Conservation (phyloP, 2,888 invertebrate genomes). For the Caenorhabditis angaria region DNA sequence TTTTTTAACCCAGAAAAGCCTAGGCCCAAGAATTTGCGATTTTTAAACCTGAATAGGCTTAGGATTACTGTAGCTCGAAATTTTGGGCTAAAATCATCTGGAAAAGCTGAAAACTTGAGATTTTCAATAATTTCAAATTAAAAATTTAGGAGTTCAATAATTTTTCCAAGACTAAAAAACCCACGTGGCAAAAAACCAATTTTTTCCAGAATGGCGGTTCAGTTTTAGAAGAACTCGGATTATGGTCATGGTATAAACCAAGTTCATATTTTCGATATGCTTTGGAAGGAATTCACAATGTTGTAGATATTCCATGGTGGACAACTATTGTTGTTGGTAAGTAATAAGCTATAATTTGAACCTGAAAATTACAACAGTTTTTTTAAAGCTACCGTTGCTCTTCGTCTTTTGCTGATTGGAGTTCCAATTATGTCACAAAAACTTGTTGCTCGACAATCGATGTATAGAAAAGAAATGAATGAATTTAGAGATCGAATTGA, state of each 20-base stretch:
- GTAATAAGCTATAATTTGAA: constrained; percentile 11
- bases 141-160: too few species aligned
- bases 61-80: neutral
- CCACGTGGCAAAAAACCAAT: too few species aligned
- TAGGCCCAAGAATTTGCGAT: too few species aligned
- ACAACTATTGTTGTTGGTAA: constrained; percentile 82
- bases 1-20: too few species aligned
- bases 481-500: constrained; percentile 84
- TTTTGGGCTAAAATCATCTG: neutral
- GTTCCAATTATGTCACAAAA: constrained; percentile 83
- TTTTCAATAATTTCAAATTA: too few species aligned
- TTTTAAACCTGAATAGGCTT: too few species aligned
- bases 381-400: constrained; percentile 83
- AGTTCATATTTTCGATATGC: constrained; percentile 83
- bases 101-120: neutral
- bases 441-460: constrained; percentile 81
- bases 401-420: constrained; percentile 84
- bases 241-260: constrained; percentile 79
- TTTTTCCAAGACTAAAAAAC: too few species aligned
- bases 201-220: constrained; percentile 42
- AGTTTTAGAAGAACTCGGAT: constrained; percentile 65
- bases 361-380: constrained; percentile 53
- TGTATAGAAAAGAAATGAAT: constrained; percentile 86
- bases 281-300: constrained; percentile 86
- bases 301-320: constrained; percentile 91